Evolutionary conservation across 2,888 invertebrate genomes (phyloP), one percentile per base, ranked within the genome.

Genomic region (Elmis aenea): DNA sequence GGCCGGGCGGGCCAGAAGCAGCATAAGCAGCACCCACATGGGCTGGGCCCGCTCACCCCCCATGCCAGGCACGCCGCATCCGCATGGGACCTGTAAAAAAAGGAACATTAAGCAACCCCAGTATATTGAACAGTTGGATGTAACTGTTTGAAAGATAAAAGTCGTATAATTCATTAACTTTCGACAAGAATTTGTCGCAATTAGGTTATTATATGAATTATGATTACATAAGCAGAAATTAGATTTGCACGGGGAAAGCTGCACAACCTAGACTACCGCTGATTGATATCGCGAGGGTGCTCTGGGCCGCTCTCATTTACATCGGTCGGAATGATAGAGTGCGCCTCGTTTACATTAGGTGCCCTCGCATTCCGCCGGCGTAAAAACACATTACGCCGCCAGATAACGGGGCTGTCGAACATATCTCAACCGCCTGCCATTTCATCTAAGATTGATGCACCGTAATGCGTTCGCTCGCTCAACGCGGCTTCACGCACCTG

Each of bases 21-120:
- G 69, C 72, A 73, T 71, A 59, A 73, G 66, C 67, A 72, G 69
- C 51, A 72, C 72, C 58, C 60, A 61, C 64, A 65, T 64, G 57
- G 58, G 62, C 31, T 52, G 64, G 62, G 59, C 51, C 51, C 53
- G 56, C 45, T 66, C 65, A 66, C 62, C 64, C 61, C 60, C 66
- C 67, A 67, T 66, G 61, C 61, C 62, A 55, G 52, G 50, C 56
- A 29, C 57, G 57, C 51, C 50, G 56, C 59, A 59, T 60, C 60
- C 57, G 62, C 62, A 62, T 62, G 61, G 58, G 56, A 62, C 57
- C 67, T 68, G 59, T 26, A 67, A 66, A 55, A 59, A 55, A 38
- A 16, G n/a, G 18, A 9, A 16, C 9, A 18, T 18, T 18, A 6
- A 18, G 5, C 8, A 18, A 5, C n/a, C n/a, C n/a, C n/a, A n/a